Conservation (phyloP, 2,797 vertebrate genomes). For the Neostethus bicornis region DNA sequence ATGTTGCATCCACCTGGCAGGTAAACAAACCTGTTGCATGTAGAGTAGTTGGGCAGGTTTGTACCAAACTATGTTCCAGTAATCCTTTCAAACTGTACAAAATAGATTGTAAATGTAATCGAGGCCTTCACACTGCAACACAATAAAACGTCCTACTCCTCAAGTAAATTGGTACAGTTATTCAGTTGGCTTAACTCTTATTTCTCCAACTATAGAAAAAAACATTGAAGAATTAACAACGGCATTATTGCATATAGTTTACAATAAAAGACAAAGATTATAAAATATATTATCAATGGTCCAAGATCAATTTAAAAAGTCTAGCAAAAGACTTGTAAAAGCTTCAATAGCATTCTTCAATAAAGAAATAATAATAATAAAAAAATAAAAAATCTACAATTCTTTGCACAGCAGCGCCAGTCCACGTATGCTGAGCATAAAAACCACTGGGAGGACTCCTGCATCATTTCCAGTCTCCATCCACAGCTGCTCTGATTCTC, state of each 20-base stretch:
- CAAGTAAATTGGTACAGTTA: too few relatives aligned
- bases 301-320: neutral
- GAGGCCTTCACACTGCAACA: too few relatives aligned
- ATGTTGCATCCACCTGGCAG: too few relatives aligned
- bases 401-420: slow-evolving; percentile 59
- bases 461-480: slow-evolving; percentile 53
- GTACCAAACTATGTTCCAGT: too few relatives aligned
- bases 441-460: slow-evolving; percentile 67
- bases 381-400: slow-evolving; percentile 9
- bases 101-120: too few relatives aligned
- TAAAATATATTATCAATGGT: neutral
- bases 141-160: too few relatives aligned
- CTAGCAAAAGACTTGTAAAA: neutral
- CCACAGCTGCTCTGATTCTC: slow-evolving; percentile 65
- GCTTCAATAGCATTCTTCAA: neutral
- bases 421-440: slow-evolving; percentile 81
- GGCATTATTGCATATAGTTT: slow-evolving; percentile 3
- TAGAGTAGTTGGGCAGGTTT: too few relatives aligned
- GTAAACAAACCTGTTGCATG: too few relatives aligned
- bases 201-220: neutral
- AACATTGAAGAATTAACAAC: neutral
- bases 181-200: too few relatives aligned
- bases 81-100: too few relatives aligned
- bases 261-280: too few relatives aligned
- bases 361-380: slow-evolving; percentile 18